Evolutionary conservation across 2,797 vertebrate genomes (phyloP), one percentile per base, ranked within the genome.

Genomic region (Chaenodraco wilsoni): DNA sequence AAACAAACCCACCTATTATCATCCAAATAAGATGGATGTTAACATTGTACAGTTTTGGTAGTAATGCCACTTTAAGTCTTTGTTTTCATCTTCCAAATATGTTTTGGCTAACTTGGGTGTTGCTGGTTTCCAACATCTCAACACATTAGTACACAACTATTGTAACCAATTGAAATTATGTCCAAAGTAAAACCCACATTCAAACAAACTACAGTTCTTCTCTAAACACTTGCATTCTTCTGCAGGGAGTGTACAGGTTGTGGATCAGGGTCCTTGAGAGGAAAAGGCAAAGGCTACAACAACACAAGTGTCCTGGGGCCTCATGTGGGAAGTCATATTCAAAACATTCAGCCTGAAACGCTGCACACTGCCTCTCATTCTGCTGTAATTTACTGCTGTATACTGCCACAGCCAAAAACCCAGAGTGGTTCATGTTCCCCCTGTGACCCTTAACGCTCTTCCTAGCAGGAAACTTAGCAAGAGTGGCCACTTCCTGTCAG

Each of bases 401-500:
- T 66, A 54, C 54, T 44, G 46, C 51, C 57, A 44, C 58, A 40
- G 72, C 46, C 45, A 80, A 73, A 81, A 79, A 65, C n/a, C 41
- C 15, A 14, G 58, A 72, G 46, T 54, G 82, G 83, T 57, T 81
- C 67, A 74, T 69, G 82, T 76, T 79, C 69, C 77, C 68, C 17
- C 52, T 1, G 37, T 65, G 67, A 88, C 84, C 79, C 72, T 63
- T 73, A 59, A 44, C 41, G 65, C 44, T 74, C 75, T 81, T 91
- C 81, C 86, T 76, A 48, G 78, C 86, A 87, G 89, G 88, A 91
- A 90, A 83, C 72, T 3, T 40, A 85, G 86, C 14, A 37, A 81
- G 78, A 84, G 78, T 74, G 79, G 70, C 50, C 79, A 70, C 82
- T 89, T 92, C 89, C 92, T 72, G 74, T 86, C 72, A 59, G 72